A percentile compares a stretch with the other conserved stretches of the same genome.
Evolutionary conservation across 2,113 vertebrate species (phyloP).

Genomic region (Protobothrops mucrosquamatus): DNA sequence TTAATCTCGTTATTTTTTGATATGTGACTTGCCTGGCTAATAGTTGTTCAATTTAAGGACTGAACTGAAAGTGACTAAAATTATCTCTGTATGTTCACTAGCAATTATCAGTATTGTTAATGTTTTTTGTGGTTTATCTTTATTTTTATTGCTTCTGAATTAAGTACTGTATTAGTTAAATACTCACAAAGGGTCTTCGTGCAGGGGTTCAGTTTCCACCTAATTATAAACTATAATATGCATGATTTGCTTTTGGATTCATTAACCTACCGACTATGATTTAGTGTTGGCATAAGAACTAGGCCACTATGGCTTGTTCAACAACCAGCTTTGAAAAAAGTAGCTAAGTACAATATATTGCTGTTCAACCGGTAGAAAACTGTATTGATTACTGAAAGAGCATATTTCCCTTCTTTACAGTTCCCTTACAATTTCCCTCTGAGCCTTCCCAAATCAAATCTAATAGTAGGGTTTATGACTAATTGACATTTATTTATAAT

Average conservation of each 20-base stretch:
- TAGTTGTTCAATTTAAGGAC: neutral
- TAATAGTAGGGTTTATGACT: neutral
- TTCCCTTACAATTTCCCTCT: neutral
- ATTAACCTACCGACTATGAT: neutral
- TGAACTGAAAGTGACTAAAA: neutral
- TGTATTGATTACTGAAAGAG: neutral
- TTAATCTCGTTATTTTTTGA: neutral
- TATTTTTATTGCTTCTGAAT: neutral
- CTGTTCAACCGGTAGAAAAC: neutral
- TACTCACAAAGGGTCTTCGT: neutral
- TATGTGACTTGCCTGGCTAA: neutral
- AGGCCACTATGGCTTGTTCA: neutral
- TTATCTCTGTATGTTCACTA: neutral
- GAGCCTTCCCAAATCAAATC: neutral
- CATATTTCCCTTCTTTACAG: neutral
- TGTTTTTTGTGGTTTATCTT: neutral
- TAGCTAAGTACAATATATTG: neutral
- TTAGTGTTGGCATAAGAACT: neutral
- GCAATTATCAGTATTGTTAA: neutral
- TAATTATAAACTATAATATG: neutral
- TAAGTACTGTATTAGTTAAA: neutral
- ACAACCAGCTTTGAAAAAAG: neutral
- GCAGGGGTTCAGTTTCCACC: neutral
- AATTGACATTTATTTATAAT: neutral
- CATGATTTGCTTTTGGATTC: neutral